Evolutionary conservation across 1,140 invertebrate genomes (phyloP).

Genomic region (Drosophila carrolli): DNA sequence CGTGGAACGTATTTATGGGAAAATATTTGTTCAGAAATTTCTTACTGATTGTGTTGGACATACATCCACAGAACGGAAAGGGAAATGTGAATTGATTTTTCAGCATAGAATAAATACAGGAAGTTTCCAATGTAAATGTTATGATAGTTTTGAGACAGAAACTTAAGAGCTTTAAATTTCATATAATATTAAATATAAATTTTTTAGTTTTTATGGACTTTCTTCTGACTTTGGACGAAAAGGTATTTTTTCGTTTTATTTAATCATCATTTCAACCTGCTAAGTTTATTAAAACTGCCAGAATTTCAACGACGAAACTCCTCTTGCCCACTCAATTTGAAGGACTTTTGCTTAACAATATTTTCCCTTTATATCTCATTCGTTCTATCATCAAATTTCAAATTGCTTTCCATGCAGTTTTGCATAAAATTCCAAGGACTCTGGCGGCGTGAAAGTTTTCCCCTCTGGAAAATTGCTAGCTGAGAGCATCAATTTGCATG

Average conservation of each 20-base stretch:
- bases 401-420: constrained; percentile 28
- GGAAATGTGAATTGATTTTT: constrained; percentile 35
- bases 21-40: constrained; percentile 39
- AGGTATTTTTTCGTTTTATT: constrained; percentile 1
- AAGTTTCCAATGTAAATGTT: constrained; percentile 10
- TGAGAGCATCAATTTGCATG: constrained; percentile 39
- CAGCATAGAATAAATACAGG: not conserved
- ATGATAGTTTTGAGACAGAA: not conserved
- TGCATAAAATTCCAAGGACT: constrained; percentile 30
- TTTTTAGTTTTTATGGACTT: not conserved
- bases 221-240: not conserved
- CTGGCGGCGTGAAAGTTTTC: constrained; percentile 10
- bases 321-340: constrained; percentile 6
- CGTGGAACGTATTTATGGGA: constrained; percentile 41
- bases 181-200: not conserved
- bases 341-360: constrained; percentile 13
- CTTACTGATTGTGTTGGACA: constrained; percentile 5
- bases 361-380: constrained; percentile 8
- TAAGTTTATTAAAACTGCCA: not conserved
- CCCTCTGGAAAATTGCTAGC: constrained; percentile 19
- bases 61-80: constrained; percentile 1
- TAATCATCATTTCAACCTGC: not conserved
- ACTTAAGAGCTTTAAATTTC: not conserved
- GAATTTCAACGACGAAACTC: not conserved
- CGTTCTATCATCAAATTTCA: constrained; percentile 23